Conservation (phyloP, 2,888 invertebrate genomes). For the Polyommatus icarus region DNA sequence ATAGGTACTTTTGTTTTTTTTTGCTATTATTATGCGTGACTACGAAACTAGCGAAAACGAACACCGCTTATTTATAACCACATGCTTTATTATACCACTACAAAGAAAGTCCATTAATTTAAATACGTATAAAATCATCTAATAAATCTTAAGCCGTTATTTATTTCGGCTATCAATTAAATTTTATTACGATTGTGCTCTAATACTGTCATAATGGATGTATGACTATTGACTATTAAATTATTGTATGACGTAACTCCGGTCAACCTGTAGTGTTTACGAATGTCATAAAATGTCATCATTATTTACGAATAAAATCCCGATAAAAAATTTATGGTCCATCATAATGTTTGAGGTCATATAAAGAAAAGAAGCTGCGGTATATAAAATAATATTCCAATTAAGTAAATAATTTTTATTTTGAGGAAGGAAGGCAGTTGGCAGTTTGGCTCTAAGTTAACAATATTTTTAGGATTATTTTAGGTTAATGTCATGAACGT, state of each 20-base stretch:
- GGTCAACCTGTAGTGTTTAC: conserved; percentile 13
- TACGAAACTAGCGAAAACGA: neutral
- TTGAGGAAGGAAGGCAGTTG: neutral
- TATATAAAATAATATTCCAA: neutral
- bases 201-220: conserved; percentile 16
- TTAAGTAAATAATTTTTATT: neutral
- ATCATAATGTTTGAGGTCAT: neutral
- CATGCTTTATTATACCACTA: neutral
- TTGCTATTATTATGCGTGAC: neutral
- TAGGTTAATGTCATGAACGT: no score
- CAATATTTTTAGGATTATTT: neutral
- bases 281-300: conserved; percentile 4
- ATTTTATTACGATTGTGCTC: neutral
- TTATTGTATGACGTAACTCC: neutral
- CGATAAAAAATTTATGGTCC: conserved; percentile 11
- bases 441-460: neutral
- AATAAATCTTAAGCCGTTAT: neutral
- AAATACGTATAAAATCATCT: neutral
- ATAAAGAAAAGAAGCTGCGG: neutral
- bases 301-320: conserved; percentile 16
- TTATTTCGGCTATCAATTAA: conserved; percentile 17
- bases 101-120: neutral
- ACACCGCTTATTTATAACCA: neutral
- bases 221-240: conserved; percentile 4
- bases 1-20: neutral